A percentile compares a stretch with the other conserved stretches of the same genome.
Conservation (phyloP, 2,797 vertebrate species). For the Halcyon leucocephala region DNA sequence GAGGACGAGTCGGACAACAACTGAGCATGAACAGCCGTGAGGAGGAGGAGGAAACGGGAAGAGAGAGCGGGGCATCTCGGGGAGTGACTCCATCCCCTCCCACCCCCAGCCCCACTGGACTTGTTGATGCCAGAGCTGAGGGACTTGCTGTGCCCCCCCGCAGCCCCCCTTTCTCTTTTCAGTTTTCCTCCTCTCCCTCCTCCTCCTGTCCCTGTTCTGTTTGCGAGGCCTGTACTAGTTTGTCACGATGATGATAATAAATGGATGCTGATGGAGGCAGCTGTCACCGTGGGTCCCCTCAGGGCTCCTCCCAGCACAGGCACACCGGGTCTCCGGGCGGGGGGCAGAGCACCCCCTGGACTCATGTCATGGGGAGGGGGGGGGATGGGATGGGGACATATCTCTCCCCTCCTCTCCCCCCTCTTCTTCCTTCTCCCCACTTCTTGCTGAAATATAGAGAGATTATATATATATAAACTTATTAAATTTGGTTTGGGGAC, state of each 20-base stretch:
- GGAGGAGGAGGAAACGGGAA: constrained; percentile 48
- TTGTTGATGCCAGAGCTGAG: constrained; percentile 9
- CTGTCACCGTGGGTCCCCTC: constrained; percentile 45
- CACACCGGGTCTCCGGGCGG: constrained; percentile 13
- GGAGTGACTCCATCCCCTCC: constrained; percentile 36
- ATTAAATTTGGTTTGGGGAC: constrained; percentile 77
- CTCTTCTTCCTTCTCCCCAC: constrained; percentile 10
- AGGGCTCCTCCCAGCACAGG: not conserved
- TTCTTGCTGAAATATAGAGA: constrained; percentile 80
- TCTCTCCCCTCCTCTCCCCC: constrained; percentile 3
- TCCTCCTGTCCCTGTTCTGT: constrained; percentile 65
- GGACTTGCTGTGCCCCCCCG: constrained; percentile 26
- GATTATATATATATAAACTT: constrained; percentile 83
- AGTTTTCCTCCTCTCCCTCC: constrained; percentile 78
- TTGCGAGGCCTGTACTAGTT: constrained; percentile 71
- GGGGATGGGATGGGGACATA: constrained; percentile 14
- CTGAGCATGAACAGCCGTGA: constrained; percentile 76
- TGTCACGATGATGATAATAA: constrained; percentile 67
- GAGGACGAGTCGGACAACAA: constrained; percentile 97
- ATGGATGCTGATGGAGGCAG: constrained; percentile 70
- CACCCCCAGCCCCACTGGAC: constrained; percentile 53
- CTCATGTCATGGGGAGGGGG: constrained; percentile 18
- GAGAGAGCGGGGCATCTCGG: constrained; percentile 13
- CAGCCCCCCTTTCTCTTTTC: constrained; percentile 60
- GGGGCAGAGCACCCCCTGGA: constrained; percentile 20